Evolutionary conservation across 2,113 vertebrate species (phyloP).

Genomic region (Cephalopholis sonnerati): DNA sequence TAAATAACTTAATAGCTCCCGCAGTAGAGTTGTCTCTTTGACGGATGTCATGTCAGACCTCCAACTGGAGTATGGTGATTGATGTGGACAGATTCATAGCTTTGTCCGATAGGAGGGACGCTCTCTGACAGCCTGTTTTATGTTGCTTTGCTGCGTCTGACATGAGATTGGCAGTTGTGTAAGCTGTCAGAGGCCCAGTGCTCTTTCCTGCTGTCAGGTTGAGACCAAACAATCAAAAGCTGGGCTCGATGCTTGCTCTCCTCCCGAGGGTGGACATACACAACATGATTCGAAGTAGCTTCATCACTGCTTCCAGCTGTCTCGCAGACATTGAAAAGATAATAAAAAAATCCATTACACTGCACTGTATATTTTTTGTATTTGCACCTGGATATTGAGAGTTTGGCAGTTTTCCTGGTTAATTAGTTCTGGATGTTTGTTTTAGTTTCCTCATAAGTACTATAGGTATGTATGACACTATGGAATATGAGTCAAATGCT

Average conservation of each 20-base stretch:
- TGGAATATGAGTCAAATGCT: constrained; percentile 19
- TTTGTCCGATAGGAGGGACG: constrained; percentile 20
- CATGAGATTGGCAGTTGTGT: constrained; percentile 46
- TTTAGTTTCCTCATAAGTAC: background rate
- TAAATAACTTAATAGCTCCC: background rate
- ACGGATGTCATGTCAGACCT: constrained; percentile 33
- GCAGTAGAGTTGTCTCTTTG: constrained; percentile 29
- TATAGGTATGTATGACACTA: constrained; percentile 25
- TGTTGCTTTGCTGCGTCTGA: constrained; percentile 43
- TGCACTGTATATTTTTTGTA: background rate
- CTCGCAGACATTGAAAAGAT: constrained; percentile 1
- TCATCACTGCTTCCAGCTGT: constrained; percentile 29
- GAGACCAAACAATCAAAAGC: constrained; percentile 50
- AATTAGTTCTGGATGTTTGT: constrained; percentile 32
- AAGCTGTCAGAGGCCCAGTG: constrained; percentile 38
- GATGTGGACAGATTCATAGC: constrained; percentile 30
- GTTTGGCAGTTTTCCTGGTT: constrained; percentile 3
- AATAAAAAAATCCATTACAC: background rate
- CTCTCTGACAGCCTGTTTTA: constrained; percentile 43
- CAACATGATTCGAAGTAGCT: background rate
- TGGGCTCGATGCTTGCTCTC: background rate
- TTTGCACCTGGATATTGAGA: constrained; percentile 15
- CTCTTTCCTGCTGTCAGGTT: constrained; percentile 52
- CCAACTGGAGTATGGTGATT: constrained; percentile 39
- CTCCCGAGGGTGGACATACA: constrained; percentile 32